A percentile compares a stretch with the other conserved stretches of the same genome.
Conservation (phyloP, 2,888 invertebrate genomes). For the Didymodactylos carnosus region DNA sequence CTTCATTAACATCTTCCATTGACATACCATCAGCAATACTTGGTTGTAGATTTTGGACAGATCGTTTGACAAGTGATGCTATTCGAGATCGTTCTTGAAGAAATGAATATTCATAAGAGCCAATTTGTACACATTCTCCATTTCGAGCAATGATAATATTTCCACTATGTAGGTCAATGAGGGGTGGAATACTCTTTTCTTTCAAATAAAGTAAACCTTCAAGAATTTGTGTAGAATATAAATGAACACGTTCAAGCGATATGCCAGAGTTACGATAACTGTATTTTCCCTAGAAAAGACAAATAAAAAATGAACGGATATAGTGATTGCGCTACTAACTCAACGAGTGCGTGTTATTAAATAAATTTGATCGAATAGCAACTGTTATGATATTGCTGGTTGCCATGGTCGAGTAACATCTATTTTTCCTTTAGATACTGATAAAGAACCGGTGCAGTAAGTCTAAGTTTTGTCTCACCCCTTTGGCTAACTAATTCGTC, state of each 20-base stretch:
- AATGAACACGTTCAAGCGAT: neutral
- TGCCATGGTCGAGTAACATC: too few species aligned
- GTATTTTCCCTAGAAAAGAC: neutral
- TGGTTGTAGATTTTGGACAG: neutral
- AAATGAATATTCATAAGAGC: neutral
- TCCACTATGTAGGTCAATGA: neutral
- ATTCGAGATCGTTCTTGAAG: neutral
- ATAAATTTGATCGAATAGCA: too few species aligned
- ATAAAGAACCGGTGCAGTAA: too few species aligned
- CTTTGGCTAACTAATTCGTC: too few species aligned
- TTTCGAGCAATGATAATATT: neutral
- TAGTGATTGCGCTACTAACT: too few species aligned
- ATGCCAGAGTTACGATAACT: neutral
- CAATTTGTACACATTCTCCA: neutral
- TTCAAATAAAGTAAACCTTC: neutral
- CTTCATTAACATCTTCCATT: neutral
- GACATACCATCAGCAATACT: neutral
- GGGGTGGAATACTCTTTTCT: neutral
- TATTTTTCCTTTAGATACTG: too few species aligned
- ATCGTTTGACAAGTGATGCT: neutral
- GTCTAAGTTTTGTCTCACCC: too few species aligned
- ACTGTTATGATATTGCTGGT: too few species aligned
- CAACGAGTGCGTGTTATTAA: too few species aligned
- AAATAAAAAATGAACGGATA: too few species aligned
- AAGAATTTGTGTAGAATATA: neutral